Percentiles rank a stretch among this genome's conserved stretches.
These are phyloP conservation scores for Rallus limicola DNA, from an alignment of 2,113 vertebrate genomes.

Conservation along the genomic window DNA sequence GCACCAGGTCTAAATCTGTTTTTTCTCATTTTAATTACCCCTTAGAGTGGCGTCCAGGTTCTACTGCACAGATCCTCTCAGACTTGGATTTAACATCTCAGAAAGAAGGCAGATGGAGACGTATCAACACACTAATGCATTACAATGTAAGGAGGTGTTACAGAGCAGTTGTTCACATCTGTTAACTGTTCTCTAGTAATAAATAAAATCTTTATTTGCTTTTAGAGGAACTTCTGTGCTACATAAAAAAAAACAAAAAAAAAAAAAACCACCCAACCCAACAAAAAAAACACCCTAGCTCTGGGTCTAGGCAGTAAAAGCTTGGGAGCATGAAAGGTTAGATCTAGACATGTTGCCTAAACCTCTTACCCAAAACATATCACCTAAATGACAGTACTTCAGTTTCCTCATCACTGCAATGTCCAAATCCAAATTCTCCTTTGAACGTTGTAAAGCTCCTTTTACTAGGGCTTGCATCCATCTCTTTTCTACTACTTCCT, in stretches of 20 bases:
- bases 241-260: neutral
- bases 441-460: neutral
- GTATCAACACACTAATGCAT: constrained; percentile 95
- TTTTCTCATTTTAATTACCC: constrained; percentile 39
- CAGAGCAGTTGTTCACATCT: neutral
- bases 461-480: neutral
- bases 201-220: constrained; percentile 1
- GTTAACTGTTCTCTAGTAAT: neutral
- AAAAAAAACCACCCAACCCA: no score
- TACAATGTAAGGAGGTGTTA: constrained; percentile 88
- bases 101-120: constrained; percentile 94
- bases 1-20: neutral
- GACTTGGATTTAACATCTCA: constrained; percentile 96
- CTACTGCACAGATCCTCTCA: constrained; percentile 95
- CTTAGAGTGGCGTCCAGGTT: constrained; percentile 96
- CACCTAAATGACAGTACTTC: neutral
- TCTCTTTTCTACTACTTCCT: neutral
- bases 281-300: neutral
- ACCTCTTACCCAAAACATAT: neutral
- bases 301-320: neutral
- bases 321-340: neutral
- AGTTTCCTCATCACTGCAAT: neutral
- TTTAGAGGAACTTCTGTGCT: constrained; percentile 1
- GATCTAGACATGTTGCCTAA: neutral
- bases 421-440: neutral